A percentile compares a stretch with the other conserved stretches of the same genome.
phyloP scores from a whole-genome alignment of 2,888 invertebrate genomes.

The Epiblema foenella region DNA sequence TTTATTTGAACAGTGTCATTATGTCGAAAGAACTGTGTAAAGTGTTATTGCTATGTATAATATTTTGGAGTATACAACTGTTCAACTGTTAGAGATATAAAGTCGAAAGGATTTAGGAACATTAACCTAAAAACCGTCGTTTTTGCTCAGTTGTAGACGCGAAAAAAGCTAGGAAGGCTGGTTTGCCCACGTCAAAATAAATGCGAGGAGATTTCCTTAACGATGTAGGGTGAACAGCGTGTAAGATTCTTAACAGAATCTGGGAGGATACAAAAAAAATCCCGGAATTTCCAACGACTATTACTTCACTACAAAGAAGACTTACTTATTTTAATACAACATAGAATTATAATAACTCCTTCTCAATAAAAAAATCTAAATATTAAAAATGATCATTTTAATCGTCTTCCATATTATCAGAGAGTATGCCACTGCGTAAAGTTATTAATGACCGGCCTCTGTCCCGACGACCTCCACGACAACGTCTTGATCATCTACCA shows the following conservation, averaged over 20 bases:
- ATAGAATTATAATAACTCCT: too few relatives aligned
- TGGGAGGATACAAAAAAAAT: conserved; percentile 15
- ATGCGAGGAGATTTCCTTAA: conserved; percentile 37
- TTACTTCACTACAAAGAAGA: neutral
- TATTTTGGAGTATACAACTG: conserved; percentile 5
- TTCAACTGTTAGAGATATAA: conserved; percentile 15
- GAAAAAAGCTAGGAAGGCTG: conserved; percentile 38
- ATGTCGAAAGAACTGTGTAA: too few relatives aligned
- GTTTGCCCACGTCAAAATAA: conserved; percentile 33
- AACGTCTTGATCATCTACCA: too few relatives aligned
- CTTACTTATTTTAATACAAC: neutral
- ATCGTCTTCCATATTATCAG: too few relatives aligned
- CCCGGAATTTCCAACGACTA: conserved; percentile 3
- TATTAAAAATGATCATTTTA: too few relatives aligned
- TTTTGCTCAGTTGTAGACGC: conserved; percentile 37
- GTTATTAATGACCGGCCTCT: too few relatives aligned
- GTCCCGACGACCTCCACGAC: too few relatives aligned
- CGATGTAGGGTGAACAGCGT: conserved; percentile 30
- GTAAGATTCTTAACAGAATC: conserved; percentile 32
- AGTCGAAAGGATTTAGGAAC: conserved; percentile 29
- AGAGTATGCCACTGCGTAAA: too few relatives aligned
- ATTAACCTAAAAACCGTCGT: conserved; percentile 34
- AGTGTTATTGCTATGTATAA: neutral
- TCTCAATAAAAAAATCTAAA: too few relatives aligned
- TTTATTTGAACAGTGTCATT: neutral